Evolutionary conservation across 2,888 invertebrate genomes (phyloP).

Genomic region (Uloborus plumipes): DNA sequence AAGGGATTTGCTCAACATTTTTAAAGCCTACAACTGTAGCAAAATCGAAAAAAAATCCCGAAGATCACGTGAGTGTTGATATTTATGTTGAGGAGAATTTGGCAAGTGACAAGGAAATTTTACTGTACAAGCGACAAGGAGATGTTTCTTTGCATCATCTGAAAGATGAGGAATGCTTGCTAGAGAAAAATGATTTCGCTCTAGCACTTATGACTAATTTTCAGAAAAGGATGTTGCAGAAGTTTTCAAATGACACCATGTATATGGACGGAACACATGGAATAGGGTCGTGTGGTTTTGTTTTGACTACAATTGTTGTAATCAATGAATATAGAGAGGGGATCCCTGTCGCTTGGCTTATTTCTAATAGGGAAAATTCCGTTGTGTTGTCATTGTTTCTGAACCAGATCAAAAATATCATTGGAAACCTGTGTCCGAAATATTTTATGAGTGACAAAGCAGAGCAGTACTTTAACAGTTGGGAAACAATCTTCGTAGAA

Average conservation of each 20-base stretch:
- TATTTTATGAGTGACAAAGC: constrained; percentile 23
- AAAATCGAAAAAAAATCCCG: neutral
- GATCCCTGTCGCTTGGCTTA: constrained; percentile 9
- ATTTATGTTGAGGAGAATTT: neutral
- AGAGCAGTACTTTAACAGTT: constrained; percentile 12
- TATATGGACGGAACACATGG: constrained; percentile 7
- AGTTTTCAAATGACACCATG: constrained; percentile 1
- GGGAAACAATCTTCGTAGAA: constrained; percentile 7
- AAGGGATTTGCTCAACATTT: neutral
- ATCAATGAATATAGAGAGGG: constrained; percentile 3
- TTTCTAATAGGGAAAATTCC: no score
- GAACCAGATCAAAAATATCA: neutral
- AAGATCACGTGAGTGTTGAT: neutral
- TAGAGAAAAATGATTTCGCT: constrained; percentile 14
- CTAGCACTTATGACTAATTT: constrained; percentile 11
- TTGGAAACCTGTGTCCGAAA: neutral
- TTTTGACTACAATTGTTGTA: neutral
- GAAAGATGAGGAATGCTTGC: neutral
- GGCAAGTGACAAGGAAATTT: neutral
- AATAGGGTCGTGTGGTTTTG: neutral
- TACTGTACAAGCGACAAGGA: constrained; percentile 1
- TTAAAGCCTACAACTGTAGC: neutral
- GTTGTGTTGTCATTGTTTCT: neutral
- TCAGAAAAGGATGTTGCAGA: constrained; percentile 6
- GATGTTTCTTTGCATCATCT: neutral